Evolutionary conservation across 2,888 invertebrate species (phyloP), one percentile per base, ranked within the genome.

Genomic region (Caenorhabditis afra): DNA sequence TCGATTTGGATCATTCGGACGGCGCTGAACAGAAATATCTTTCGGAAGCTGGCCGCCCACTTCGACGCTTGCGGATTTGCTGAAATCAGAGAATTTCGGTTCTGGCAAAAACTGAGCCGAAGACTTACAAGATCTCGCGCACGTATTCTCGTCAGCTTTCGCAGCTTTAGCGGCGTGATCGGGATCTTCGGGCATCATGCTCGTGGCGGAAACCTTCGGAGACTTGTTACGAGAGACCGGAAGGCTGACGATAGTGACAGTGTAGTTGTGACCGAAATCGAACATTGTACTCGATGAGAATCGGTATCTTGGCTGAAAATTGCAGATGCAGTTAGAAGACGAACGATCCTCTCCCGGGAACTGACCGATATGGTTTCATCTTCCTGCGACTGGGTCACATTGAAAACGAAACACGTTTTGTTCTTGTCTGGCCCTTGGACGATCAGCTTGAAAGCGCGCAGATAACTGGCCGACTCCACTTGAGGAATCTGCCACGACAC

Each of bases 11-110:
- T 88, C 44, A 84, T 88, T 29, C 82, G 52, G 10, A 86, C 79
- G 18, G 87, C 71, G 16, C 85, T 79, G 58, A 86, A 83, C 3
- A 89, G 77, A 52, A 84, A 81, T 45, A 89, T 88, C n/a, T 81
- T 82, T 11, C 88, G 83, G 75, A 87, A 89, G 7, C 88, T 88
- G n/a, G 89, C 89, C 1, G 88, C 87, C 89, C 89, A 89, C 71
- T 87, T 86, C 8, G 88, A 86, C 1, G 89, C 89, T 70, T 82
- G 86, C 7, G 86, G 85, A 71, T 88, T 80, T 1, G 89, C 87
- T 86, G 75, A 39, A 87, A 66, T 22, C 29, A 53, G 37, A 12
- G 1, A 16, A 3, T 61, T 7, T 14, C 20, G 16, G 47, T 7
- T 8, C 45, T 14, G 16, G 14, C 29, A n/a, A 44, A 11, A 8